phyloP scores from a whole-genome alignment of 2,113 vertebrate genomes.

The Gracilinanus agilis region DNA sequence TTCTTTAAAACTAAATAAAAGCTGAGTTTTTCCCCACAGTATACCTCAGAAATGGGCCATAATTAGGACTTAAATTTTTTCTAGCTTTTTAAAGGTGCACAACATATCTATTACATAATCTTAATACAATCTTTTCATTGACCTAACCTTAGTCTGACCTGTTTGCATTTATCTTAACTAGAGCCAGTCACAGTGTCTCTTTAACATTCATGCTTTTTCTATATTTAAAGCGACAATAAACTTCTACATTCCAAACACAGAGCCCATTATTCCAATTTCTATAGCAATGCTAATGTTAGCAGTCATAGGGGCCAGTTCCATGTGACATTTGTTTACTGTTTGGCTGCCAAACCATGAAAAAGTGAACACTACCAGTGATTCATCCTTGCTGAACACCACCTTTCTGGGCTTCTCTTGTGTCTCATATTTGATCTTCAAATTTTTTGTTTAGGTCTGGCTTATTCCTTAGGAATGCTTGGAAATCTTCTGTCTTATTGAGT shows the following conservation, averaged over 20 bases:
- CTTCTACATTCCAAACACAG: constrained; percentile 57
- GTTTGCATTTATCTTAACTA: not conserved
- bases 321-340: constrained; percentile 54
- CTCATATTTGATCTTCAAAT: too few relatives aligned
- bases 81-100: not conserved
- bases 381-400: constrained; percentile 50
- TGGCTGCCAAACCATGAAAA: constrained; percentile 64
- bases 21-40: not conserved
- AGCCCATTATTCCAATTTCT: constrained; percentile 69
- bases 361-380: constrained; percentile 67
- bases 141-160: constrained; percentile 25
- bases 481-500: too few relatives aligned
- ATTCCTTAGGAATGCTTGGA: too few relatives aligned
- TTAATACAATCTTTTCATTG: not conserved
- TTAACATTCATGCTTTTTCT: constrained; percentile 41
- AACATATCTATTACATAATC: not conserved
- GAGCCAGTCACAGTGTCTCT: not conserved
- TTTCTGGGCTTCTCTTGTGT: too few relatives aligned
- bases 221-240: constrained; percentile 58
- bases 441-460: too few relatives aligned
- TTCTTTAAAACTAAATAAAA: not conserved
- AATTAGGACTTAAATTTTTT: not conserved
- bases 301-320: constrained; percentile 42
- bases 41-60: not conserved
- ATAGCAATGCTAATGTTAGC: not conserved